Evolutionary conservation across 2,113 vertebrate species (phyloP).

Genomic region (Pantherophis guttatus): DNA sequence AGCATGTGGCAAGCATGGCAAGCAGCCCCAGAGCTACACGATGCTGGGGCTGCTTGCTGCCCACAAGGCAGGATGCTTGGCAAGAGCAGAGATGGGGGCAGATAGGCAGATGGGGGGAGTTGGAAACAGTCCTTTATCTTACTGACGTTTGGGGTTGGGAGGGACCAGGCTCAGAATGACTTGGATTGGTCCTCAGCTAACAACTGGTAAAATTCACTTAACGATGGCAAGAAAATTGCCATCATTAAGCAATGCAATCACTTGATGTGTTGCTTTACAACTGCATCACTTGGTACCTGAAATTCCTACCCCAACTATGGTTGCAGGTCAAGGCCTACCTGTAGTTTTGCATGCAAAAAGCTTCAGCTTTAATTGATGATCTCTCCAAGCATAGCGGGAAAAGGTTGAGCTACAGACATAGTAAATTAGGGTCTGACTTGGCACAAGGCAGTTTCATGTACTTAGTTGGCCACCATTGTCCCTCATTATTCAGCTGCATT

Average conservation of each 20-base stretch:
- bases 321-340: not conserved
- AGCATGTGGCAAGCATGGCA: not conserved
- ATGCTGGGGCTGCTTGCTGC: not conserved
- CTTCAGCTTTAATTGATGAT: not conserved
- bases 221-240: not conserved
- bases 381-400: not conserved
- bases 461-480: not conserved
- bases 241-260: not conserved
- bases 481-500: not conserved
- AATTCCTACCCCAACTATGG: not conserved
- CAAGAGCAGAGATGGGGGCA: not conserved
- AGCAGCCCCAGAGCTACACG: not conserved
- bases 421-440: not conserved
- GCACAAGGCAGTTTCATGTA: not conserved
- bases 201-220: not conserved
- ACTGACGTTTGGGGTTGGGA: not conserved
- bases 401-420: not conserved
- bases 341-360: not conserved
- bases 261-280: not conserved
- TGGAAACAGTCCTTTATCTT: not conserved
- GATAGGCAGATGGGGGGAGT: not conserved
- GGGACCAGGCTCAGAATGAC: not conserved
- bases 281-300: not conserved
- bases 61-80: not conserved
- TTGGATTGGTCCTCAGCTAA: not conserved